A percentile compares a stretch with the other conserved stretches of the same genome.
Evolutionary conservation across 92 coral and sea anemone species (phyloP).

Genomic region (Bergia sp.): DNA sequence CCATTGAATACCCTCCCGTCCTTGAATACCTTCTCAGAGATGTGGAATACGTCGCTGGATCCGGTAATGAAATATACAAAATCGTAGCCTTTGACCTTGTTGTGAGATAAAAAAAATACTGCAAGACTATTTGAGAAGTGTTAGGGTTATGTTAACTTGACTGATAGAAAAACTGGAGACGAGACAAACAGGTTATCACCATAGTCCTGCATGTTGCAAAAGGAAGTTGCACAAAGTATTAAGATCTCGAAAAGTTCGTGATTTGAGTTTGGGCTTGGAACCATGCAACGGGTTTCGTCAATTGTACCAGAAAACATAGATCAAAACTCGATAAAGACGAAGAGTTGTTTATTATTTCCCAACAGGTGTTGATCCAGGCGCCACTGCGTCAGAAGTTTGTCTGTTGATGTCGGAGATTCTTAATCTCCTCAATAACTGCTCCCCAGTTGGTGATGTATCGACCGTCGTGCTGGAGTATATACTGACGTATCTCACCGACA

Average conservation of each 20-base stretch:
- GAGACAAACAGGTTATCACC: neutral
- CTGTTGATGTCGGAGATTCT: slow-evolving; percentile 83
- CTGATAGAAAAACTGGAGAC: neutral
- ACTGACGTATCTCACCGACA: slow-evolving; percentile 71
- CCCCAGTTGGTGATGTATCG: slow-evolving; percentile 79
- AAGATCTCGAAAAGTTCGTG: neutral
- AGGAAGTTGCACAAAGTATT: neutral
- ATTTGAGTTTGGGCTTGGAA: neutral
- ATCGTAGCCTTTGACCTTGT: neutral
- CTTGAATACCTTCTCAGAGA: slow-evolving; percentile 75
- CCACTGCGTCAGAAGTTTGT: slow-evolving; percentile 82
- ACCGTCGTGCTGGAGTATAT: slow-evolving; percentile 66
- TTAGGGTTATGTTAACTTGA: neutral
- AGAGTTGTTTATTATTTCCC: neutral
- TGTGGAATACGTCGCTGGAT: slow-evolving; percentile 83
- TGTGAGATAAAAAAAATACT: too few species aligned
- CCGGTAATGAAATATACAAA: slow-evolving; percentile 57
- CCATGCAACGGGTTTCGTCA: neutral
- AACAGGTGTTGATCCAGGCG: slow-evolving; percentile 81
- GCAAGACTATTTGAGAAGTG: neutral
- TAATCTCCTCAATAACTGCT: slow-evolving; percentile 84
- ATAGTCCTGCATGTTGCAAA: neutral
- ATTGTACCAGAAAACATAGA: neutral
- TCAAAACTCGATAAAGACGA: neutral
- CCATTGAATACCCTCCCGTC: slow-evolving; percentile 77